phyloP scores from a whole-genome alignment of 2,113 vertebrate species.

The Brachypodius melanocephalos region DNA sequence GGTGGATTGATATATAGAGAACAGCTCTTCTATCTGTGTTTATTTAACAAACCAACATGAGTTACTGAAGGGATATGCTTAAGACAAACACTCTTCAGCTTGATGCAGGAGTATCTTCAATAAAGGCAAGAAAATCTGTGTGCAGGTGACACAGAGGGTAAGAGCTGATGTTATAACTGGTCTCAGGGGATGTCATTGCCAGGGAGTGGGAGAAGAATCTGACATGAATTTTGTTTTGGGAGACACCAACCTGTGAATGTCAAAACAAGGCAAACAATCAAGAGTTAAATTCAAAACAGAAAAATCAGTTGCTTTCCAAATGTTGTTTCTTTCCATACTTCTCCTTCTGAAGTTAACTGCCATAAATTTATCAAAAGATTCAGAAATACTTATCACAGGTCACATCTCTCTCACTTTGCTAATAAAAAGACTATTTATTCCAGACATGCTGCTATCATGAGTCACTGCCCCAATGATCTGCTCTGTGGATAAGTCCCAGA shows the following conservation, averaged over 20 bases:
- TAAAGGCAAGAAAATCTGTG: not conserved
- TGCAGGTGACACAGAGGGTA: not conserved
- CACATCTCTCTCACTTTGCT: not conserved
- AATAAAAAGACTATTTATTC: not conserved
- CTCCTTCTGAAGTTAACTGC: not conserved
- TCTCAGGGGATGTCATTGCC: not conserved
- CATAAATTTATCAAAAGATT: not conserved
- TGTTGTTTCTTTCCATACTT: not conserved
- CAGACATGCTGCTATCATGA: not conserved
- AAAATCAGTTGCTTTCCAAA: not conserved
- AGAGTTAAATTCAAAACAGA: not conserved
- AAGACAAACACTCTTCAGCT: not conserved
- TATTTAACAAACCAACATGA: not conserved
- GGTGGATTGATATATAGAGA: not conserved
- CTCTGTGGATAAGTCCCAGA: not conserved
- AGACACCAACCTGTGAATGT: not conserved
- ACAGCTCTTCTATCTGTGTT: not conserved
- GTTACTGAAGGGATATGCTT: not conserved
- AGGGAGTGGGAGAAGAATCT: not conserved
- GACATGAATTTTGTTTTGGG: not conserved
- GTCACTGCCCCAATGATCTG: not conserved
- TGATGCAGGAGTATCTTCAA: not conserved
- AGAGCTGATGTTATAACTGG: not conserved
- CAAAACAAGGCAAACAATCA: not conserved
- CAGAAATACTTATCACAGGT: not conserved